These are phyloP conservation scores for Actenoides hombroni DNA, from an alignment of 2,113 vertebrate species.

Conservation along the genomic window DNA sequence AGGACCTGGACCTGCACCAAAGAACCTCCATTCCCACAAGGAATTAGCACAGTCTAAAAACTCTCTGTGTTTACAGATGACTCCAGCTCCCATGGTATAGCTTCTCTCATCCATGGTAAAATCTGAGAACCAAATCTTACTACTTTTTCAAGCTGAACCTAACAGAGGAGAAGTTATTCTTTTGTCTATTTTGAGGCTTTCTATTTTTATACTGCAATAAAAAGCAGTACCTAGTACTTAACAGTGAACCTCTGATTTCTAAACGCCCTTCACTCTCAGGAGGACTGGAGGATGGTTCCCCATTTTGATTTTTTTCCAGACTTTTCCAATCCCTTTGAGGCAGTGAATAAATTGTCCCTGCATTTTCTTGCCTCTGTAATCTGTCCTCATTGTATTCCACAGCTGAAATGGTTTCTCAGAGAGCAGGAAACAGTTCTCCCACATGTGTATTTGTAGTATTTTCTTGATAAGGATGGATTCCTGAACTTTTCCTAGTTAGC, in stretches of 20 bases:
- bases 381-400: background rate
- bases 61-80: rapidly evolving
- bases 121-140: background rate
- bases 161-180: background rate
- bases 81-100: background rate
- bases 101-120: background rate
- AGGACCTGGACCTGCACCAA: background rate
- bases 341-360: background rate
- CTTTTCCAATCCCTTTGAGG: background rate
- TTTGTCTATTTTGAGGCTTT: constrained; percentile 6
- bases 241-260: background rate
- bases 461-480: background rate
- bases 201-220: background rate
- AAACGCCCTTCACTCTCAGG: background rate
- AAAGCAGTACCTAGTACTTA: background rate
- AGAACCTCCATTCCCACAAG: background rate
- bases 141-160: background rate
- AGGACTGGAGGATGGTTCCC: background rate
- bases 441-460: background rate
- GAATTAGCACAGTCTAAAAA: background rate
- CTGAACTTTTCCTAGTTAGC: background rate
- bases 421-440: background rate
- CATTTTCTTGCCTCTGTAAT: background rate
- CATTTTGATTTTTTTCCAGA: background rate
- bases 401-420: background rate